Evolutionary conservation across 2,797 vertebrate genomes (phyloP), one percentile per base, ranked within the genome.

Genomic region (Muscicapa striata): DNA sequence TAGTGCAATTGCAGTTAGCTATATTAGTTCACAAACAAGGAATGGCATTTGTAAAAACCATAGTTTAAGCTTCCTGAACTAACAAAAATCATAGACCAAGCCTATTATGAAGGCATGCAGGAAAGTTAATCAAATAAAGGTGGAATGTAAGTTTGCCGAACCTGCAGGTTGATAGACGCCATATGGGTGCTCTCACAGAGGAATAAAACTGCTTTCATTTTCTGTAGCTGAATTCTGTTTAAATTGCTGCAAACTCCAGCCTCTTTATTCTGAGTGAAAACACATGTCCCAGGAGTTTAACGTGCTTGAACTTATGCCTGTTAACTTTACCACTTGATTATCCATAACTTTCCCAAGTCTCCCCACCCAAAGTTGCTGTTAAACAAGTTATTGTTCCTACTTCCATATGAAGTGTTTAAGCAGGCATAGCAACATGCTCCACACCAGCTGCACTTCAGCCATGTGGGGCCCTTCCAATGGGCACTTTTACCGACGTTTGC

Each of bases 211-310:
- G 45, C 68, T 96, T 95, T 96, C 67, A 58, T 95, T 95, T 95
- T 96, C 81, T 87, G 81, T 55, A 89, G 67, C 43, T 93, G 95
- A 97, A 95, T 95, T 95, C 93, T 87, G 48, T 87, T 96, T 90
- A 90, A 96, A 96, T 93, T 95, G 93, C 81, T 82, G 57, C 84
- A 90, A 96, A 95, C 95, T 83, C 85, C 34, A 57, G 49, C 38
- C 41, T 90, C 72, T 95, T 87, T 93, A 77, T 92, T 69, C 78
- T 93, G 83, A 96, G 83, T 95, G 85, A 84, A 96, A 96, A 95
- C 96, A 96, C 64, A 94, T 96, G 95, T 94, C 64, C 6, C 3
- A 79, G 84, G 78, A 82, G 77, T 94, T 87, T 87, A 95, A 92
- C 6, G 0, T 82, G 83, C 63, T 90, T 95, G 83, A 96, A 94